phyloP scores from a whole-genome alignment of 2,888 invertebrate genomes.

The Augiades crinisus region DNA sequence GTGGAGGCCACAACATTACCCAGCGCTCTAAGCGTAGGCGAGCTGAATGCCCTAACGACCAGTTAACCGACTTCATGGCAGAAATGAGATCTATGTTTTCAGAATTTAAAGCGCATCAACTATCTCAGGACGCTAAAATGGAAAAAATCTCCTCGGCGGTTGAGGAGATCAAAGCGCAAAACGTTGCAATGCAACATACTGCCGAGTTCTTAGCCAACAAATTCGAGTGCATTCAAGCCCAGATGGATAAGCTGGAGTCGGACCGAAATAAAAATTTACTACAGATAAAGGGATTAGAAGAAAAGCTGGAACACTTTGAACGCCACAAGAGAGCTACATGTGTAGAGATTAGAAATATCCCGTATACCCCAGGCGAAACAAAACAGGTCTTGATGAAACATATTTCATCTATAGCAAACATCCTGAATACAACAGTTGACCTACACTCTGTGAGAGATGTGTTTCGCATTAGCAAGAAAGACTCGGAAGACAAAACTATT shows the following conservation, averaged over 20 bases:
- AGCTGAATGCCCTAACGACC: neutral
- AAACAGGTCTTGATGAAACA: neutral
- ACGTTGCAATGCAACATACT: neutral
- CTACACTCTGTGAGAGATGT: neutral
- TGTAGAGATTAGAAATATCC: neutral
- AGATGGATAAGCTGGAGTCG: neutral
- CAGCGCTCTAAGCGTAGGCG: neutral
- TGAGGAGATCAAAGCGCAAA: neutral
- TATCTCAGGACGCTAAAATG: neutral
- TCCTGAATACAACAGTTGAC: neutral
- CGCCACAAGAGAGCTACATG: neutral
- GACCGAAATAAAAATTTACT: neutral
- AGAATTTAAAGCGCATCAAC: neutral
- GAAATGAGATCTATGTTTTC: neutral
- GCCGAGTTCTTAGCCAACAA: neutral
- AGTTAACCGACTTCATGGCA: neutral
- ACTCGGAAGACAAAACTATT: neutral
- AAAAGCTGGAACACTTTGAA: neutral
- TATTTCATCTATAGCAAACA: neutral
- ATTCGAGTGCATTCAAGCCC: neutral
- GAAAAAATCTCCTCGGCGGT: neutral
- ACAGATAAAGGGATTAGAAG: neutral
- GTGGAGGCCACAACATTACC: neutral
- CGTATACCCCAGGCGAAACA: neutral
- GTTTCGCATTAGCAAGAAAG: neutral